phyloP scores from a whole-genome alignment of 2,888 invertebrate genomes.

The Papilio gigon region DNA sequence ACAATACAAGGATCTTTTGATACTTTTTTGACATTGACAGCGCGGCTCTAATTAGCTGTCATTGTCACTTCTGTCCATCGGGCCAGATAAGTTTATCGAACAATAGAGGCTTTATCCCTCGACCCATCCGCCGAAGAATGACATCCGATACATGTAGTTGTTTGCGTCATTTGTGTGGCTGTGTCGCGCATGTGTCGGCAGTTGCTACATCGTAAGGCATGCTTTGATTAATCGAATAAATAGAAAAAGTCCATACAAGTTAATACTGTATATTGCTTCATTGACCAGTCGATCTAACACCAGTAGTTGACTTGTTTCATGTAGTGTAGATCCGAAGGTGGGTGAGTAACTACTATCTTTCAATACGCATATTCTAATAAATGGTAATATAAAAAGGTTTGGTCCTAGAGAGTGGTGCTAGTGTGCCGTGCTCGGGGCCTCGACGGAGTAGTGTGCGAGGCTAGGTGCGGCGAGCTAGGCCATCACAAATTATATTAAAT shows the following conservation, averaged over 20 bases:
- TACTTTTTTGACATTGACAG: too few species aligned
- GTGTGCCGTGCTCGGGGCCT: constrained; percentile 26
- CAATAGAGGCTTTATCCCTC: too few species aligned
- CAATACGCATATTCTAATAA: constrained; percentile 29
- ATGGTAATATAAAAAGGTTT: constrained; percentile 37
- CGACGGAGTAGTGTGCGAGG: neutral
- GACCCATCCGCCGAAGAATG: neutral
- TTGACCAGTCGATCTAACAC: neutral
- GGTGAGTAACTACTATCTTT: constrained; percentile 12
- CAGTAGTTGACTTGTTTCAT: too few species aligned
- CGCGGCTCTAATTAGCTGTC: too few species aligned
- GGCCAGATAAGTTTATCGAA: too few species aligned
- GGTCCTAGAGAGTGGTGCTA: constrained; percentile 33
- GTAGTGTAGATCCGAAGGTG: neutral
- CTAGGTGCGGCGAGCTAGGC: neutral
- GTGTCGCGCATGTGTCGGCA: neutral
- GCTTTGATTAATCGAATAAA: neutral
- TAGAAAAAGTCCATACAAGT: neutral
- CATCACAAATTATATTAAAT: too few species aligned
- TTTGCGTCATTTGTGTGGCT: neutral
- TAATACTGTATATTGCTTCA: constrained; percentile 2
- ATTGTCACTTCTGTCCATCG: too few species aligned
- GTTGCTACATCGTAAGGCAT: neutral
- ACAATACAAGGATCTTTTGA: too few species aligned
- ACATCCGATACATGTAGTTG: neutral